Conservation (phyloP, 2,797 vertebrate species). For the Limnodromus scolopaceus region DNA sequence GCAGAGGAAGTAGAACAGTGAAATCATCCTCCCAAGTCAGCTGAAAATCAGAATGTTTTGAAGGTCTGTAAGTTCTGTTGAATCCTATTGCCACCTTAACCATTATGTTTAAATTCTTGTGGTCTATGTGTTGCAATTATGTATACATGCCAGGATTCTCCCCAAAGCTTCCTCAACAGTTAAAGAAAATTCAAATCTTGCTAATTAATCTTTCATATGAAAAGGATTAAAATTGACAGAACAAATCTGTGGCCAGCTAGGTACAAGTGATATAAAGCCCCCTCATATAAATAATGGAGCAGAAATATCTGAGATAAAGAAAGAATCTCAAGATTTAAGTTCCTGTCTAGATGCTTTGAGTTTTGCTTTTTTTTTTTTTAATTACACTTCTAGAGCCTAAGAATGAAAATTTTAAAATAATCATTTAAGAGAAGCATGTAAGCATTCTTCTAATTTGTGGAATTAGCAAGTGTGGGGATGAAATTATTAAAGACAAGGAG, state of each 20-base stretch:
- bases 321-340: neutral
- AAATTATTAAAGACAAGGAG: neutral
- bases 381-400: neutral
- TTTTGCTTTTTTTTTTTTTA: neutral
- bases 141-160: neutral
- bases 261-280: neutral
- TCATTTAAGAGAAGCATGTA: neutral
- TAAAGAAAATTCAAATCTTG: neutral
- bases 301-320: neutral
- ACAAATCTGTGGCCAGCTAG: neutral
- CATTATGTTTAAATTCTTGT: neutral
- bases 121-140: neutral
- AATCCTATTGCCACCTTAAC: neutral
- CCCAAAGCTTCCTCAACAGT: neutral
- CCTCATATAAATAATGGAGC: neutral
- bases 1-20: neutral
- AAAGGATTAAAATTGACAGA: neutral
- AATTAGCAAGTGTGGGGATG: neutral
- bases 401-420: neutral
- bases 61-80: neutral
- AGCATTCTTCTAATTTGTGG: neutral
- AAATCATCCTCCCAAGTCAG: neutral
- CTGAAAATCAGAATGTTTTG: neutral
- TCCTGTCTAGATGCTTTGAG: neutral
- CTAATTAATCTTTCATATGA: constrained; percentile 19